A percentile compares a stretch with the other conserved stretches of the same genome.
phyloP scores from a whole-genome alignment of 2,113 vertebrate genomes.

The Arvicanthis niloticus region DNA sequence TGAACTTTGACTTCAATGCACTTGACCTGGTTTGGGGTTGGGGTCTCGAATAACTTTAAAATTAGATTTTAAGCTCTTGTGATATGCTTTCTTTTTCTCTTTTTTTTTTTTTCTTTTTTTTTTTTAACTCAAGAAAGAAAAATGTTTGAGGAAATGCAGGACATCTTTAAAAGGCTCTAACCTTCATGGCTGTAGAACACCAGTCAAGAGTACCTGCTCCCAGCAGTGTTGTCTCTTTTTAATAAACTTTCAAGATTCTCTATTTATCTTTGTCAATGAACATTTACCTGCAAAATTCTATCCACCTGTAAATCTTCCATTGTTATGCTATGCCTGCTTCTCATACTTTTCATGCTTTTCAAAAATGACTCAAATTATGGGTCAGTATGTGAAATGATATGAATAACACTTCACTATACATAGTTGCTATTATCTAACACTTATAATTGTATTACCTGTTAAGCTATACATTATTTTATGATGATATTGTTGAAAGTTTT shows the following conservation, averaged over 20 bases:
- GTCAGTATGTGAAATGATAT: background rate
- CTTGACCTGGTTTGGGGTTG: background rate
- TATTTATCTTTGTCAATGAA: background rate
- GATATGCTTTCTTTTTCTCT: background rate
- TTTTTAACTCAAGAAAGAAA: background rate
- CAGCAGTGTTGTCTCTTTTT: background rate
- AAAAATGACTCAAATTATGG: background rate
- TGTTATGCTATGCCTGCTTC: background rate
- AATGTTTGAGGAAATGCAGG: background rate
- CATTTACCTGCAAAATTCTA: background rate
- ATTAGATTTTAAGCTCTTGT: background rate
- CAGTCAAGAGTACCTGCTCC: background rate
- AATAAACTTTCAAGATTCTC: background rate
- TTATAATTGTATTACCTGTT: background rate
- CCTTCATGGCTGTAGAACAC: accelerated
- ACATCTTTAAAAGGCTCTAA: background rate
- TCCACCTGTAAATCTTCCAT: accelerated
- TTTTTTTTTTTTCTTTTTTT: background rate
- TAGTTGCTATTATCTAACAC: background rate
- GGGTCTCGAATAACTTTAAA: background rate
- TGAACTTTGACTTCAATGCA: background rate
- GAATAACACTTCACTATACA: background rate
- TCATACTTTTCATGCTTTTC: background rate
- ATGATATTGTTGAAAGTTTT: background rate
- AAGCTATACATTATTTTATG: background rate